Evolutionary conservation across 2,888 invertebrate species (phyloP), one percentile per base, ranked within the genome.

Genomic region (Branchipolynoe longqiensis): DNA sequence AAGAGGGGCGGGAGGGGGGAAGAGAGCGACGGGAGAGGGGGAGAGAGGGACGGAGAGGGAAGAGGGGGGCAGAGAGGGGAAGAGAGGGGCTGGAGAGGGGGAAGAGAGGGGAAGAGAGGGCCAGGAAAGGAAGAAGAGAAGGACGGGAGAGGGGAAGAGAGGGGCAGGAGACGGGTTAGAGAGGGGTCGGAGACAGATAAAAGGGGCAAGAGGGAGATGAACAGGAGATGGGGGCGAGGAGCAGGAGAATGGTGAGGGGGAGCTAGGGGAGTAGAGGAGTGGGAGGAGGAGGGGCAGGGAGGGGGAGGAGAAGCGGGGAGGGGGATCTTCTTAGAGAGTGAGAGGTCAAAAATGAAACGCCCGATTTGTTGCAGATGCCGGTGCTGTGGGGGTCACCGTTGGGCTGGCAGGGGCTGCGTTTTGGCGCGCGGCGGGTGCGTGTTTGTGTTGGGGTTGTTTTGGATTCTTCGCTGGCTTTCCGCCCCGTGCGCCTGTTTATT

Each of bases 371-470:
- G n/a, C n/a, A n/a, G n/a, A n/a, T n/a, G n/a, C n/a, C n/a, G n/a
- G n/a, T n/a, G n/a, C n/a, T n/a, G n/a, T n/a, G n/a, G n/a, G n/a
- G n/a, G n/a, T n/a, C n/a, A n/a, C n/a, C n/a, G n/a, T n/a, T n/a
- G n/a, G n/a, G n/a, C n/a, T n/a, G n/a, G n/a, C n/a, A 36, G n/a
- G 14, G 14, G 12, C 38, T 3, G 2, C 22, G 69, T 33, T 69
- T 4, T 33, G n/a, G 18, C 36, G 38, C 69, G 0, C 33, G 0
- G 69, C 33, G 69, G 69, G 69, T 33, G 69, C 0, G 1, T 69
- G 38, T 69, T 33, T 69, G 3, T 69, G 36, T 69, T 64, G 18
- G 69, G 69, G 6, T 69, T 69, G 69, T 69, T 69, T 69, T 33
- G 69, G 38, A 69, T 69, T 69, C 69, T 12, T 3, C 36, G 2